phyloP scores from a whole-genome alignment of 2,113 vertebrate species.

The Halichoerus grypus region DNA sequence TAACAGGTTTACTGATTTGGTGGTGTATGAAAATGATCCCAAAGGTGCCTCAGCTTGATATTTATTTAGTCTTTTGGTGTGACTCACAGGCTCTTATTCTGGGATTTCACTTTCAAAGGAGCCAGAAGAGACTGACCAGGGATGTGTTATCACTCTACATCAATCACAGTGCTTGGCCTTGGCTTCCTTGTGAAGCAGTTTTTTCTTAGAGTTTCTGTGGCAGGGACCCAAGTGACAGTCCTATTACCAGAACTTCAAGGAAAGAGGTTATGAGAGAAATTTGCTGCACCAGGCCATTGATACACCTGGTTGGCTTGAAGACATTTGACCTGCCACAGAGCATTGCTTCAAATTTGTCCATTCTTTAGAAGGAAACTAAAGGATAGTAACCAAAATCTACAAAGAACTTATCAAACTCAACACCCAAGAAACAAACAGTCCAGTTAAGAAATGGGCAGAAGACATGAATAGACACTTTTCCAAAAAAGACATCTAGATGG shows the following conservation, averaged over 20 bases:
- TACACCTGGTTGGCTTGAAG: conserved; percentile 63
- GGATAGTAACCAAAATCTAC: not conserved
- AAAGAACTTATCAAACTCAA: not conserved
- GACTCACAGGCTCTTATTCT: not conserved
- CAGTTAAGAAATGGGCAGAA: not conserved
- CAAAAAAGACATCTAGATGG: not conserved
- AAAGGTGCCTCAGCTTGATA: not conserved
- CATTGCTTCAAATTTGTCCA: conserved; percentile 45
- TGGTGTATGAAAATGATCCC: not conserved
- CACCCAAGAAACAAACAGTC: not conserved
- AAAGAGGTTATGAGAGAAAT: conserved; percentile 65
- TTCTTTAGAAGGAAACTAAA: conserved; percentile 36
- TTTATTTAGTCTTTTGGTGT: not conserved
- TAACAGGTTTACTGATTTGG: not conserved
- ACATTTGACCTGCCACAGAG: conserved; percentile 53
- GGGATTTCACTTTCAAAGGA: conserved; percentile 29
- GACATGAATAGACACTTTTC: not conserved
- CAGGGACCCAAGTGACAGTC: conserved; percentile 48
- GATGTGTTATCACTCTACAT: not conserved
- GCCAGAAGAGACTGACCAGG: not conserved
- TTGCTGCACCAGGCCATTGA: not conserved
- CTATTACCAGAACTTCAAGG: not conserved
- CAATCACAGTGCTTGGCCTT: not conserved
- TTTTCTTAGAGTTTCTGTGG: not conserved
- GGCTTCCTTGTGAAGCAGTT: not conserved